phyloP scores from a whole-genome alignment of 2,113 vertebrate species.

The Thinocorus orbignyianus region DNA sequence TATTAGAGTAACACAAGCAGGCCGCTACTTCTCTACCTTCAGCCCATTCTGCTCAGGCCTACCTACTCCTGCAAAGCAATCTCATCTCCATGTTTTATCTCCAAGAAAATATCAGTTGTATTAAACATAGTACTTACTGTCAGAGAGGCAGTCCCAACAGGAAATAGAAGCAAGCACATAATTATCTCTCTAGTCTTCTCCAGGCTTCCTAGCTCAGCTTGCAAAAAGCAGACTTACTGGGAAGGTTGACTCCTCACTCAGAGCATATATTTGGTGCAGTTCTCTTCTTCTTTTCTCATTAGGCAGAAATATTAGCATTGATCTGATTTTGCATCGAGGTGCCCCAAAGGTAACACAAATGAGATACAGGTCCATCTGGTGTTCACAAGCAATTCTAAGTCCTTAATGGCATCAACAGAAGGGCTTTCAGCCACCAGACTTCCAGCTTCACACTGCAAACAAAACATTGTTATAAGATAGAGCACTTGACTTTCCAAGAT shows the following conservation, averaged over 20 bases:
- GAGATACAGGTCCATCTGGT: not conserved
- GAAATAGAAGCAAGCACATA: not conserved
- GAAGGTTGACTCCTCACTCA: not conserved
- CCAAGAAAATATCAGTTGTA: not conserved
- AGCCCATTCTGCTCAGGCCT: not conserved
- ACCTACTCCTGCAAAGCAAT: not conserved
- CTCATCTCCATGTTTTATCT: not conserved
- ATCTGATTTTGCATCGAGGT: not conserved
- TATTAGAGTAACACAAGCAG: not conserved
- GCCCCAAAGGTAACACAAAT: not conserved
- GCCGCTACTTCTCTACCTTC: not conserved
- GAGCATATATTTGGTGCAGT: not conserved
- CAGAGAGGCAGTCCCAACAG: constrained; percentile 17
- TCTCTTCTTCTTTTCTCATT: not conserved
- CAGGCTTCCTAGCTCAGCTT: not conserved
- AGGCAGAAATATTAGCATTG: not conserved
- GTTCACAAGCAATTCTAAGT: not conserved
- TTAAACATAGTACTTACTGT: not conserved
- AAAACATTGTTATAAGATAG: not conserved
- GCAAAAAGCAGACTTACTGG: not conserved
- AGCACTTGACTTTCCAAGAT: not conserved
- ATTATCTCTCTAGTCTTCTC: not conserved
- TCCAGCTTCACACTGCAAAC: not conserved
- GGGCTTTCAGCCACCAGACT: not conserved
- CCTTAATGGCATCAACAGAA: not conserved